These are phyloP conservation scores for Sebastes cheni DNA, from an alignment of 2,797 vertebrate species.

Conservation along the genomic window DNA sequence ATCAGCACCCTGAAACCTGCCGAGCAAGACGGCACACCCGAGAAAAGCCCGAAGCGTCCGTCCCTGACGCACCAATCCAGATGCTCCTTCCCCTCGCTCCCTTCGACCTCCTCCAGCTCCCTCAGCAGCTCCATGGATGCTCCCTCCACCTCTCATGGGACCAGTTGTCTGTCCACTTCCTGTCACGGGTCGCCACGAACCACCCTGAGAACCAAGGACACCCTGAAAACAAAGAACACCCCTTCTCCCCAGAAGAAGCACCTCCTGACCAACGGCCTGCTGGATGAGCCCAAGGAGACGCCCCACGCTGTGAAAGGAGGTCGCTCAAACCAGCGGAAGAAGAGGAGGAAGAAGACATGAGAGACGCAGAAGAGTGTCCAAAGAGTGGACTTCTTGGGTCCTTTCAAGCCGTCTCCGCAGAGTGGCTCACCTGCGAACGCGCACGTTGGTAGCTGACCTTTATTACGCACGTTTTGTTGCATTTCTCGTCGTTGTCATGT, in stretches of 20 bases:
- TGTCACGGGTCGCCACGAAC: conserved; percentile 32
- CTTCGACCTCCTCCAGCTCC: conserved; percentile 35
- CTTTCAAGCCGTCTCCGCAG: conserved; percentile 1
- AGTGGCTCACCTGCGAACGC: conserved; percentile 11
- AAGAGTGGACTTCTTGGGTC: conserved; percentile 13
- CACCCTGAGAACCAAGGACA: background rate
- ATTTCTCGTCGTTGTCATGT: background rate
- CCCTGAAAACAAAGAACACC: background rate
- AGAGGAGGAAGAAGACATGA: conserved; percentile 65
- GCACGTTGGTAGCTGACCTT: conserved; percentile 41
- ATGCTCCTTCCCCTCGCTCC: conserved; percentile 40
- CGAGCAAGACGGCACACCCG: background rate
- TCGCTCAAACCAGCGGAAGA: conserved; percentile 46
- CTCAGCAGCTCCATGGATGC: conserved; percentile 45
- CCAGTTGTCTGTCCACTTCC: conserved; percentile 21
- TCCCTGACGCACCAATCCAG: conserved; percentile 34
- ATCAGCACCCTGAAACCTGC: background rate
- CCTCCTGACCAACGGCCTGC: conserved; percentile 58
- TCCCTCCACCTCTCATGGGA: conserved; percentile 50
- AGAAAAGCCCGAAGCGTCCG: background rate
- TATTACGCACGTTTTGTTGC: background rate
- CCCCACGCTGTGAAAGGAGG: conserved; percentile 8
- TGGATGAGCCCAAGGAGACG: background rate
- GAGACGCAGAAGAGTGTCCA: background rate
- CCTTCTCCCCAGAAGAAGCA: conserved; percentile 11